These are phyloP conservation scores for Phyllotis vaccarum DNA, from an alignment of 2,797 vertebrate genomes.

Conservation along the genomic window DNA sequence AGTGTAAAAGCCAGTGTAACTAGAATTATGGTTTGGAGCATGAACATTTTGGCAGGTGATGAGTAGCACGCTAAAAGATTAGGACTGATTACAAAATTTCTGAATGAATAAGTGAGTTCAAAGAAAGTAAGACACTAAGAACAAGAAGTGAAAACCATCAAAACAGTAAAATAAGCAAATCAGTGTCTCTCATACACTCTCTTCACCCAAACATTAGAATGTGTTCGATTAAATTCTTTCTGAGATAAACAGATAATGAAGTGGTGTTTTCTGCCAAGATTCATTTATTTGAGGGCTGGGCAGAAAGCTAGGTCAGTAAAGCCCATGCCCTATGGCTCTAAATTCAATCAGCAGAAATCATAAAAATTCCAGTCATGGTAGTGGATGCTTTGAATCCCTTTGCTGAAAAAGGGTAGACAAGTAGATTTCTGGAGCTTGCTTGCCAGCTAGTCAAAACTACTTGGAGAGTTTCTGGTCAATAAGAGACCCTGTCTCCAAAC, in stretches of 20 bases:
- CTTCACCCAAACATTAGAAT: neutral
- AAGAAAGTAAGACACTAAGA: slow-evolving; percentile 5
- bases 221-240: slow-evolving; percentile 33
- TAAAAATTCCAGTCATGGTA: neutral
- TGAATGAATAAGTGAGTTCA: slow-evolving; percentile 33
- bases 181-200: neutral
- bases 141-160: slow-evolving; percentile 40
- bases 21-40: slow-evolving; percentile 44
- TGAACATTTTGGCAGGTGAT: slow-evolving; percentile 39
- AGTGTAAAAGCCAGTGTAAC: neutral
- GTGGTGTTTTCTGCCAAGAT: slow-evolving; percentile 13
- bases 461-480: neutral
- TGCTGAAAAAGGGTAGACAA: neutral
- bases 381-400: neutral
- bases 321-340: neutral
- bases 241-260: slow-evolving; percentile 26
- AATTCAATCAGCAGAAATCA: neutral
- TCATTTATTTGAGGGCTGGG: neutral
- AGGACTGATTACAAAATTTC: slow-evolving; percentile 11
- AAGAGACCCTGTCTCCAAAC: neutral
- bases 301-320: neutral
- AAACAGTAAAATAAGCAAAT: slow-evolving; percentile 28
- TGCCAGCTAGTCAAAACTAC: neutral
- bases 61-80: neutral
- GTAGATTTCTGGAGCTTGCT: neutral